phyloP scores from a whole-genome alignment of 2,113 vertebrate species.

The Caloenas nicobarica region DNA sequence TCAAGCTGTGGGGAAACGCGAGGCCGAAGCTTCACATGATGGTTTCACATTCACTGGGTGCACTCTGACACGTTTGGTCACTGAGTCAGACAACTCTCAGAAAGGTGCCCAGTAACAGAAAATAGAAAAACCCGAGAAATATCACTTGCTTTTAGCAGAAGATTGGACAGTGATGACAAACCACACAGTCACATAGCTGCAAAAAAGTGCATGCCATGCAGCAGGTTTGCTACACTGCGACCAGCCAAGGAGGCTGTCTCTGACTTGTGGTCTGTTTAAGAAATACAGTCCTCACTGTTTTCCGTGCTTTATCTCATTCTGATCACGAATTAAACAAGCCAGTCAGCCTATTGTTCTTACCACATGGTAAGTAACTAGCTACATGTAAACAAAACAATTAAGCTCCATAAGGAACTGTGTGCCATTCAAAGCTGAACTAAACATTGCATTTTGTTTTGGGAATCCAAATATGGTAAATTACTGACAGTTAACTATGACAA shows the following conservation, averaged over 20 bases:
- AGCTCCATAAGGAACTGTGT: constrained; percentile 54
- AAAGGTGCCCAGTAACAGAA: neutral
- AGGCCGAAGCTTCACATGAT: neutral
- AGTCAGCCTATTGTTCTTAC: constrained; percentile 70
- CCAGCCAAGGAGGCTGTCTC: neutral
- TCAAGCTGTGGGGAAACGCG: neutral
- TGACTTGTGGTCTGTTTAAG: neutral
- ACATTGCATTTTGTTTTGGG: neutral
- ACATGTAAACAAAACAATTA: constrained; percentile 69
- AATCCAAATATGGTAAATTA: constrained; percentile 18
- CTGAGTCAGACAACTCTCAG: neutral
- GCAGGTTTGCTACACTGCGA: neutral
- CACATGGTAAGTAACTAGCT: constrained; percentile 63
- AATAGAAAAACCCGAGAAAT: neutral
- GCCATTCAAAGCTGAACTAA: constrained; percentile 39
- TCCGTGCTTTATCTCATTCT: constrained; percentile 59
- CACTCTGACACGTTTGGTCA: neutral
- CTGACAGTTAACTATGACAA: neutral
- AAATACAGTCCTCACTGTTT: neutral
- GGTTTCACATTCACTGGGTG: neutral
- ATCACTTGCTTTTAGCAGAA: neutral
- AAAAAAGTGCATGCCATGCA: neutral
- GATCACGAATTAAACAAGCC: constrained; percentile 44
- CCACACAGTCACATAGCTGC: neutral
- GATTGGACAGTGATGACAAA: neutral